Base-by-base conservation (phyloP, 2,113 vertebrate species). In the Corydoras sp. region DNA sequence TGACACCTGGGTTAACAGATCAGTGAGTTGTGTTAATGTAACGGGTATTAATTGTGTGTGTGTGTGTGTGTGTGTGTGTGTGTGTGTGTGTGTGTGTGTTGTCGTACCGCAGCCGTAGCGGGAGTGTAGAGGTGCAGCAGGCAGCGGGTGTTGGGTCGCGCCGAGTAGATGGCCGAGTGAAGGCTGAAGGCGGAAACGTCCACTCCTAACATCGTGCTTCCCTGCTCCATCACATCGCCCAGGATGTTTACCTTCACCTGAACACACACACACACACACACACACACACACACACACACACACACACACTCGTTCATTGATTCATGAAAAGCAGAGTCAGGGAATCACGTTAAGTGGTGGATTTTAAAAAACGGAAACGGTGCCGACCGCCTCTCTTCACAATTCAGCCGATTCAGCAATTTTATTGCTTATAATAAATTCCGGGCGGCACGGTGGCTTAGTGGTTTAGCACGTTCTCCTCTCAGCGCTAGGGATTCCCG, bases 171-270 rank as follows among this genome's bases (percentile, higher is more conserved):
- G 71, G 96, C 94, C 0, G 95, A 93, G 78, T 98, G 95, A n/a
- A 98, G 87, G 79, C 91, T 88, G 87, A 98, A 98, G 70, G 88
- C 91, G 0, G 87, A 81, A 0, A 89, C 49, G 15, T 97, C 93
- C 50, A 94, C 91, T 0, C 83, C 80, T n/a, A 97, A 92, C 80
- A 86, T 83, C 74, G 93, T 93, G 88, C 90, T 97, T 75, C 94
- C 95, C 68, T 87, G 92, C 79, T 96, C 95, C 65, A 99, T 94
- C 82, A 94, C 88, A 65, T 96, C 93, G 2, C 96, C 96, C 80
- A 98, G 86, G 67, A 98, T 87, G 11, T 99, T 99, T 85, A 99
- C 94, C 84, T 99, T 99, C n/a, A 96, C 89, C 96, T 98, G 82
- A 9, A 68, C 48, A 71, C 56, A 62, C 61, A 71, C 32, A 58